Evolutionary conservation across 2,113 vertebrate species (phyloP).

Genomic region (Pipa parva): DNA sequence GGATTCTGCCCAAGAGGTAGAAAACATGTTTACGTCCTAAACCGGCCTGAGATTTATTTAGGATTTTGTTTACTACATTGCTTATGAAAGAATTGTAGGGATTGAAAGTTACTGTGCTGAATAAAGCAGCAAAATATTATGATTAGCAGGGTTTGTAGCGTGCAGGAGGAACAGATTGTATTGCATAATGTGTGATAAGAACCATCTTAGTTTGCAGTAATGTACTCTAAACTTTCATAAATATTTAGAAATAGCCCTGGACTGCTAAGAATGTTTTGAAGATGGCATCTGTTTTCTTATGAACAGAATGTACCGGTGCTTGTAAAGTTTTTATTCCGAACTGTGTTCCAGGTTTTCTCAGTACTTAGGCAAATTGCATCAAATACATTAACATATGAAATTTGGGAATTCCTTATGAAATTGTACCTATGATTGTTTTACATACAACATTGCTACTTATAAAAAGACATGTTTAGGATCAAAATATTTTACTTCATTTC

Average conservation of each 20-base stretch:
- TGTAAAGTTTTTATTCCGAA: too few relatives aligned
- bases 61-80: constrained; percentile 10
- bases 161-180: background rate
- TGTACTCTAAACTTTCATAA: background rate
- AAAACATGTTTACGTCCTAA: constrained; percentile 36
- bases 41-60: background rate
- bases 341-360: too few relatives aligned
- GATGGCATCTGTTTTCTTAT: background rate
- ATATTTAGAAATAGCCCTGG: background rate
- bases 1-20: background rate
- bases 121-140: constrained; percentile 29
- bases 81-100: background rate
- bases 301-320: background rate
- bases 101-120: background rate
- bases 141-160: background rate
- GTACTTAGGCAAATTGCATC: too few relatives aligned
- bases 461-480: too few relatives aligned
- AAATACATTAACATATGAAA: too few relatives aligned
- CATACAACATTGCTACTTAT: too few relatives aligned
- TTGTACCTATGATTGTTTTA: too few relatives aligned
- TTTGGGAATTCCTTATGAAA: too few relatives aligned
- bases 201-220: background rate
- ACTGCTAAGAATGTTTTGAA: background rate
- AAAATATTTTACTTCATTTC: too few relatives aligned
- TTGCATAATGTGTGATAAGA: background rate